Evolutionary conservation across 2,888 invertebrate genomes (phyloP), one percentile per base, ranked within the genome.

Genomic region (Lepidochitona cinerea): DNA sequence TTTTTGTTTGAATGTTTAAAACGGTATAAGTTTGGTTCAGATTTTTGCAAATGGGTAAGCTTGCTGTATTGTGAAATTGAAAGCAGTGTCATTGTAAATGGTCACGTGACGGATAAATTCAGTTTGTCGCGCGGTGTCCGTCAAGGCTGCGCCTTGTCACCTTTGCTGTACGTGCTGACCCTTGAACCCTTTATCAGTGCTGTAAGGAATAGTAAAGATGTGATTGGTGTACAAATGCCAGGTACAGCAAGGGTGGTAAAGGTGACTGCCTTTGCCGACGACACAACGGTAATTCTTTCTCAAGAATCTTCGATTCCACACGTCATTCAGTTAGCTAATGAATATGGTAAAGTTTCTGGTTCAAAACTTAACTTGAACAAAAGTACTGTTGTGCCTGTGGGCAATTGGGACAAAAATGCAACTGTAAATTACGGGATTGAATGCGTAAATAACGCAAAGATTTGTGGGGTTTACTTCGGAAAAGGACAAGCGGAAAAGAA

Each of bases 1-100:
- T 82, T 74, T 72, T 26, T 83, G 32, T 78, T 75, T 73, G 71
- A 79, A 66, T 67, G 71, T 14, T 65, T 83, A 37, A 4, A 70
- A 9, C 41, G 72, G 9, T 81, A 77, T 73, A 78, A 79, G 18
- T 81, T 49, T 23, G 2, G 7, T n/a, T 23, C 49, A 18, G 49
- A 5, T 23, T 49, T 49, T 7, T 49, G 49, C 23, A 49, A 49
- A 2, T 49, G 7, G 49, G 49, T 49, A 7, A 70, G 74, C 52
- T 76, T 82, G n/a, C 69, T 81, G 37, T 81, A 82, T 68, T 69
- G 1, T 64, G 33, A 64, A 4, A 64, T 64, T 33, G 3, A 14
- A 32, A 32, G 29, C 14, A 26, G 33, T 26, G 64, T 64, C 32
- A 32, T 64, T 64, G 64, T 64, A 18, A 64, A 64, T 9, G 12